A percentile compares a stretch with the other conserved stretches of the same genome.
These are phyloP conservation scores for Peromyscus maniculatus DNA, from an alignment of 2,113 vertebrate genomes.

Conservation along the genomic window DNA sequence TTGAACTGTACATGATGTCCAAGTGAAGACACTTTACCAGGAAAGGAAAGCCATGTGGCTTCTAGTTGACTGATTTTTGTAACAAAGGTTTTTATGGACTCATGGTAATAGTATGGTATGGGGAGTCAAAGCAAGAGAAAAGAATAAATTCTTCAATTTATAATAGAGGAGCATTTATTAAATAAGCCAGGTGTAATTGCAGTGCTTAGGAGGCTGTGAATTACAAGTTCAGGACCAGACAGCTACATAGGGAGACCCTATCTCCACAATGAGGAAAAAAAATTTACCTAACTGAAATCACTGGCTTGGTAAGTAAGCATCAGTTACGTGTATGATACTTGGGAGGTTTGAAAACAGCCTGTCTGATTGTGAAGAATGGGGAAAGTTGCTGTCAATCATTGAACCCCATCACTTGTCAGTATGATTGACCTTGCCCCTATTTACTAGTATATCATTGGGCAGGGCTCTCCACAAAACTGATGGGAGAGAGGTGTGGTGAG, in stretches of 20 bases:
- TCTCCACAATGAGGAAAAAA: background rate
- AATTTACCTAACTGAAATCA: background rate
- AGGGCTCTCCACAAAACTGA: background rate
- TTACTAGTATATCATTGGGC: background rate
- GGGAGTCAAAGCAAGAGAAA: constrained; percentile 59
- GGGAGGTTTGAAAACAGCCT: background rate
- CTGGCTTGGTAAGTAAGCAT: background rate
- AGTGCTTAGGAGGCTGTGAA: background rate
- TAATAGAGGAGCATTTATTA: background rate
- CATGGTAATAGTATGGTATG: constrained; percentile 13
- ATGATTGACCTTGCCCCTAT: background rate
- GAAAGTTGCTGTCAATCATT: background rate
- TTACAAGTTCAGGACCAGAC: background rate
- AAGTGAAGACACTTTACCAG: constrained; percentile 85
- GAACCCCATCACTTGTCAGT: background rate
- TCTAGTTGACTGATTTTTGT: constrained; percentile 69
- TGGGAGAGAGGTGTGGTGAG: background rate
- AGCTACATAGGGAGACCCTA: background rate
- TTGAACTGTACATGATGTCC: constrained; percentile 82
- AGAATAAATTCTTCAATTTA: background rate
- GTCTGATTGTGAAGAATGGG: background rate
- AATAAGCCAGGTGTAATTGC: background rate
- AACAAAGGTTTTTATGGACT: constrained; percentile 62
- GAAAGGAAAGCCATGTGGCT: constrained; percentile 50
- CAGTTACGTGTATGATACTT: constrained; percentile 27